These are phyloP conservation scores for Geothlypis trichas DNA, from an alignment of 2,113 vertebrate species.

Conservation along the genomic window DNA sequence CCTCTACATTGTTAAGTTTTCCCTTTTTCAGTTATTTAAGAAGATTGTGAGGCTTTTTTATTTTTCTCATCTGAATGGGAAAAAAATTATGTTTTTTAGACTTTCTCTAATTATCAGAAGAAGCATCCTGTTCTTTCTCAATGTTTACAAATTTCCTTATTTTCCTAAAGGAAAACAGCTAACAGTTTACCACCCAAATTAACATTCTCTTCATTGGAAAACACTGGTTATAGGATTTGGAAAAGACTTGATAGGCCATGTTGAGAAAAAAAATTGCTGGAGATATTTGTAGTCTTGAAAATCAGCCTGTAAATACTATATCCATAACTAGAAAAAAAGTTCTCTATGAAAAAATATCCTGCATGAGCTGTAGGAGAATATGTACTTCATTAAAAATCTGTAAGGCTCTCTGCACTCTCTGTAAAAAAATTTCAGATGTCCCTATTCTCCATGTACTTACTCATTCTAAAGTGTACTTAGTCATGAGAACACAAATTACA, in stretches of 20 bases:
- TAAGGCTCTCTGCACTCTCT: background rate
- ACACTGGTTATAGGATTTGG: background rate
- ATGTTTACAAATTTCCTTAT: background rate
- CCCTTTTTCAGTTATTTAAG: background rate
- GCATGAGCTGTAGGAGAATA: background rate
- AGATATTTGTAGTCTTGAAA: background rate
- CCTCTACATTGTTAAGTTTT: background rate
- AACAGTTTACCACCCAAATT: background rate
- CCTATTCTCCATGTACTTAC: background rate
- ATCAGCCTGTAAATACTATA: background rate
- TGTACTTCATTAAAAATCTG: background rate
- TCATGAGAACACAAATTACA: background rate
- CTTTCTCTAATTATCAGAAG: background rate
- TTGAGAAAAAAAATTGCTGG: background rate
- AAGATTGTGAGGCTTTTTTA: background rate
- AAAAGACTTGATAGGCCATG: background rate
- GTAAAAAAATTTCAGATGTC: background rate
- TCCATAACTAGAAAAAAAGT: background rate
- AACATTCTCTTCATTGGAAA: background rate
- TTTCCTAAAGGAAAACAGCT: background rate
- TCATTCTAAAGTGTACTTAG: background rate
- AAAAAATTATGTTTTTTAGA: background rate
- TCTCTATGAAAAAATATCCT: background rate
- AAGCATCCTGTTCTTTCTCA: background rate
- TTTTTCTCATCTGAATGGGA: background rate